These are phyloP conservation scores for Caretta caretta DNA, from an alignment of 2,113 vertebrate species.

Conservation along the genomic window DNA sequence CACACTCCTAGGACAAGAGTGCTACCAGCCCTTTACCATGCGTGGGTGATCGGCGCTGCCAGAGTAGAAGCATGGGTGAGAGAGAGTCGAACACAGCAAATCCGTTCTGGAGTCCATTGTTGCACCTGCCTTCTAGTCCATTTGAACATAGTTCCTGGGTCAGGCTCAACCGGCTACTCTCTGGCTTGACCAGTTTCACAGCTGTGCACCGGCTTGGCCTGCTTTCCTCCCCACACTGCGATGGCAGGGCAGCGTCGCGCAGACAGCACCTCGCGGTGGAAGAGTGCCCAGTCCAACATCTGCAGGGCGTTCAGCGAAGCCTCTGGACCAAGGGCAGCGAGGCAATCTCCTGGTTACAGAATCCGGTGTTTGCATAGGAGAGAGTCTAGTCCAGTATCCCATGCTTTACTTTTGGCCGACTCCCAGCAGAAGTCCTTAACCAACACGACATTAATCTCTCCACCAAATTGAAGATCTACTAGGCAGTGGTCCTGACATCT, in stretches of 20 bases:
- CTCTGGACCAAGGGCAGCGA: too few relatives aligned
- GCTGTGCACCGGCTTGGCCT: background rate
- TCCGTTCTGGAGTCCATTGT: background rate
- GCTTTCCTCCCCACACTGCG: background rate
- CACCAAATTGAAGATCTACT: too few relatives aligned
- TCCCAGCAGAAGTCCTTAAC: too few relatives aligned
- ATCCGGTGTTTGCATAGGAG: background rate
- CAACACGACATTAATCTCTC: too few relatives aligned
- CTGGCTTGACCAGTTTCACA: background rate
- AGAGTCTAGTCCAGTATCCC: background rate
- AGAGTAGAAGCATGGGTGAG: too few relatives aligned
- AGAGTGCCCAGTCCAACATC: background rate
- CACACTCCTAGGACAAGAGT: too few relatives aligned
- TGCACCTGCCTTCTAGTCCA: background rate
- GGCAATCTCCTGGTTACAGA: background rate
- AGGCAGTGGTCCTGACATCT: too few relatives aligned
- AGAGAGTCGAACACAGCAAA: background rate
- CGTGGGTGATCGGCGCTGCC: too few relatives aligned
- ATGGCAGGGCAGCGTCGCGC: background rate
- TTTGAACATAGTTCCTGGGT: background rate
- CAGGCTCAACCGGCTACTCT: background rate
- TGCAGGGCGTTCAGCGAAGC: background rate
- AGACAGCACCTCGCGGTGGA: too few relatives aligned
- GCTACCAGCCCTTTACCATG: too few relatives aligned
- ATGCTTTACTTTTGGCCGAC: too few relatives aligned